Evolutionary conservation across 2,113 vertebrate genomes (phyloP).

Genomic region (Urocolius indicus): DNA sequence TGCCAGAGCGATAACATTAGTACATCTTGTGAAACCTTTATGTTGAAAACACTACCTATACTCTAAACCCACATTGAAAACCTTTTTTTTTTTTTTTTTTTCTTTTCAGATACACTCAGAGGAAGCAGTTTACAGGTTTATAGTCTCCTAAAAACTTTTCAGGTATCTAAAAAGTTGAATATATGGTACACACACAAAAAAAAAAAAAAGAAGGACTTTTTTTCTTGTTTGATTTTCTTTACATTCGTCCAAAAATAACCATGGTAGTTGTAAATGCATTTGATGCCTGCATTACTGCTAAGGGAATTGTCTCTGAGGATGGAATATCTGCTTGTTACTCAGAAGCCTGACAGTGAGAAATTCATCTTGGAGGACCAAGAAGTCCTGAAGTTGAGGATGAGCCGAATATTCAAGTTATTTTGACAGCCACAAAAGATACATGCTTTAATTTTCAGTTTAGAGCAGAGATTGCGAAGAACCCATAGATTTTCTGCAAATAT

Average conservation of each 20-base stretch:
- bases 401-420: neutral
- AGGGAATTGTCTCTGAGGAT: neutral
- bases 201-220: neutral
- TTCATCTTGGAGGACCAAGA: neutral
- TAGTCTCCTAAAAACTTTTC: neutral
- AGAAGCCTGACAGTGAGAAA: neutral
- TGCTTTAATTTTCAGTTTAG: neutral
- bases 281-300: neutral
- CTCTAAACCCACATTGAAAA: neutral
- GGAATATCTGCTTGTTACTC: neutral
- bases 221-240: neutral
- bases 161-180: neutral
- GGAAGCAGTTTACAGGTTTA: neutral
- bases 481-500: neutral
- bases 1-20: neutral
- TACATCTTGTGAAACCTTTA: neutral
- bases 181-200: neutral
- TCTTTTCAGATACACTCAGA: neutral
- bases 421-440: neutral
- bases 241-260: neutral
- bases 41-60: neutral
- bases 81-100: neutral
- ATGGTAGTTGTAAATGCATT: neutral
- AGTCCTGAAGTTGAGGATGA: neutral
- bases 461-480: neutral